These are phyloP conservation scores for Cepaea hortensis DNA, from an alignment of 2,888 invertebrate genomes.

Conservation along the genomic window DNA sequence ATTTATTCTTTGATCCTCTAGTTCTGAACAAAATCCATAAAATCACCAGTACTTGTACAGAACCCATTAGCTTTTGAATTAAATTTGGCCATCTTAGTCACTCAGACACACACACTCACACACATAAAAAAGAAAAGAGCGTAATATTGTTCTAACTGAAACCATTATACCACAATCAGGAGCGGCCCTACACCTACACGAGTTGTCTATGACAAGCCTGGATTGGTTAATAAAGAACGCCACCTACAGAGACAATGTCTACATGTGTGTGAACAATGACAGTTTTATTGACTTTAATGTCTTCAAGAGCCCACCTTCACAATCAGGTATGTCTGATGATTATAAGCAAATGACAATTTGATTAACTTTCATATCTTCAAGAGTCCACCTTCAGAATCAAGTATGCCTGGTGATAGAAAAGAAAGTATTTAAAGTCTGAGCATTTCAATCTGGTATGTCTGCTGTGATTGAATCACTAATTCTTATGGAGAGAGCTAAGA, in stretches of 20 bases:
- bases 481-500: too few relatives aligned
- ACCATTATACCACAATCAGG: constrained; percentile 55
- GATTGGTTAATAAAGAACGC: constrained; percentile 70
- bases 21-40: too few relatives aligned
- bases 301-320: constrained; percentile 41
- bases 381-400: constrained; percentile 37
- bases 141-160: not conserved
- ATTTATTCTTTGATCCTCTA: not conserved
- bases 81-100: too few relatives aligned
- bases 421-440: too few relatives aligned
- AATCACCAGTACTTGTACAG: too few relatives aligned
- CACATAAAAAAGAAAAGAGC: too few relatives aligned
- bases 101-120: too few relatives aligned
- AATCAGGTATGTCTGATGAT: constrained; percentile 35
- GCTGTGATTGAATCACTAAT: too few relatives aligned
- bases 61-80: too few relatives aligned
- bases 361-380: constrained; percentile 47
- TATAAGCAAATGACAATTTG: not conserved
- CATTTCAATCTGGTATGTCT: too few relatives aligned
- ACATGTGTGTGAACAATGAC: constrained; percentile 63
- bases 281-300: constrained; percentile 44
- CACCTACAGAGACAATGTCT: constrained; percentile 69
- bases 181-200: constrained; percentile 71
- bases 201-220: constrained; percentile 62
- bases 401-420: too few relatives aligned